phyloP scores from a whole-genome alignment of 2,888 invertebrate species.

The Molanna angustata region DNA sequence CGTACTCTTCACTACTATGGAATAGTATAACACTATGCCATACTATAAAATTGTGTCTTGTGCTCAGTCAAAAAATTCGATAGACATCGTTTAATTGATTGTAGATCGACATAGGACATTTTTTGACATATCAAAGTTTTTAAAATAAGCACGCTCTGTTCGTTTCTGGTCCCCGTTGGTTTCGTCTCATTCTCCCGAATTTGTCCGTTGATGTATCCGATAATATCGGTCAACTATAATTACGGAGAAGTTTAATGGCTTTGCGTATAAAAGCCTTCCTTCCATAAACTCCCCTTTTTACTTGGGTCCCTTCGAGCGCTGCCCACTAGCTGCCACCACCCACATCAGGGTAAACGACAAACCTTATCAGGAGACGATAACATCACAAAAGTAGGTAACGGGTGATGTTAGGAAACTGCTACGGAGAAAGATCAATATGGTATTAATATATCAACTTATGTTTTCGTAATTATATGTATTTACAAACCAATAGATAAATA shows the following conservation, averaged over 20 bases:
- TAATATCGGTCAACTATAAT: constrained; percentile 10
- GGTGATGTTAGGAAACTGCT: not conserved
- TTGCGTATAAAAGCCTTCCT: constrained; percentile 7
- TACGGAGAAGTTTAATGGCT: constrained; percentile 13
- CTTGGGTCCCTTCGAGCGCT: not conserved
- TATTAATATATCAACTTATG: not conserved
- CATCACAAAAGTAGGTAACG: not conserved
- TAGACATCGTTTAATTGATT: no score
- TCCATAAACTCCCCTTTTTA: not conserved
- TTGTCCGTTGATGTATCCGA: not conserved
- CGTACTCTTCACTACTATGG: no score
- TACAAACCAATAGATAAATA: no score
- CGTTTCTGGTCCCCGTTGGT: no score
- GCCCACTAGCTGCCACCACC: not conserved
- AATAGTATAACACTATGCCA: no score
- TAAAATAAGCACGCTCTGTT: no score
- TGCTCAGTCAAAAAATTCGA: no score
- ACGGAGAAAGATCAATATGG: not conserved
- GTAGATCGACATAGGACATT: no score
- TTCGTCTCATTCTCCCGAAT: no score
- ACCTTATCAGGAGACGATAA: not conserved
- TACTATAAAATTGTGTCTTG: no score
- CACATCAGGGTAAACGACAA: not conserved
- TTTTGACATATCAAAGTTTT: no score
- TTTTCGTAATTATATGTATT: not conserved